A percentile compares a stretch with the other conserved stretches of the same genome.
Evolutionary conservation across 1,140 invertebrate species (phyloP).

Genomic region (Proales similis): DNA sequence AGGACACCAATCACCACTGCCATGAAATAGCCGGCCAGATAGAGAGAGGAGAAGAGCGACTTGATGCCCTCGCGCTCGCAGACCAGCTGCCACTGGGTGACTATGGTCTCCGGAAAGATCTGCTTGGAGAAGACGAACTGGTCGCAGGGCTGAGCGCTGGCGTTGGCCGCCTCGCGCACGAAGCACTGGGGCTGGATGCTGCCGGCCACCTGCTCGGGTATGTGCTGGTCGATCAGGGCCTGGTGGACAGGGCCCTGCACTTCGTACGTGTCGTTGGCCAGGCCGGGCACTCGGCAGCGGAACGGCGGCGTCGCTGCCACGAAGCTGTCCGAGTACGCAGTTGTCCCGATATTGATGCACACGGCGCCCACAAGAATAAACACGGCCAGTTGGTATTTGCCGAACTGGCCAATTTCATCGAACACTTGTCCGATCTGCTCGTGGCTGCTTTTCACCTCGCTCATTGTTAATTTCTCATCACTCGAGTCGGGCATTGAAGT

Average conservation of each 20-base stretch:
- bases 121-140: conserved; percentile 22
- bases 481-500: not conserved
- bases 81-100: conserved; percentile 31
- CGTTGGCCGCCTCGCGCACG: conserved; percentile 8
- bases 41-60: conserved; percentile 17
- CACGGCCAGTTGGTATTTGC: conserved; percentile 17
- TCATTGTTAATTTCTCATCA: not conserved
- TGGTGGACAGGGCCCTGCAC: not conserved
- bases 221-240: not conserved
- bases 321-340: conserved; percentile 9
- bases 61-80: conserved; percentile 3
- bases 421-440: conserved; percentile 30
- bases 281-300: conserved; percentile 17
- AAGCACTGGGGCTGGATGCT: not conserved
- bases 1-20: conserved; percentile 18
- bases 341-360: not conserved
- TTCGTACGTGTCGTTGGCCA: conserved; percentile 26
- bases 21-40: conserved; percentile 18
- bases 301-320: conserved; percentile 8
- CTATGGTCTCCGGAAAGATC: conserved; percentile 7
- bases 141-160: not conserved
- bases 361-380: conserved; percentile 28
- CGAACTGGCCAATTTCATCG: conserved; percentile 19
- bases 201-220: not conserved
- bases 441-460: not conserved